These are phyloP conservation scores for Stichopus chloronotus DNA, from an alignment of 35 echinoderm and acorn worm species.

Conservation along the genomic window DNA sequence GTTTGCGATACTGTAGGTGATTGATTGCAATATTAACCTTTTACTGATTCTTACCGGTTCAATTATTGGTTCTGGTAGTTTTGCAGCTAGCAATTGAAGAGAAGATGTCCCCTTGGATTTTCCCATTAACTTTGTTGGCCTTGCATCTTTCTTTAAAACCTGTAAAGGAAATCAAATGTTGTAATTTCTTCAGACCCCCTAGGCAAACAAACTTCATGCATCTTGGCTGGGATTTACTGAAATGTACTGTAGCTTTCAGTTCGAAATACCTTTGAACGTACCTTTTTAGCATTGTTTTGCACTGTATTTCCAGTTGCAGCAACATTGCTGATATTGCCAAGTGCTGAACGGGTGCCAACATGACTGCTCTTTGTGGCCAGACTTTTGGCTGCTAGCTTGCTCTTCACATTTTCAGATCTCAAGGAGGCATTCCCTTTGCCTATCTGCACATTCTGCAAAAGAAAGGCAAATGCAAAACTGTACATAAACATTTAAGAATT, in stretches of 20 bases:
- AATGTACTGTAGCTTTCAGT: not conserved
- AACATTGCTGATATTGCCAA: constrained; percentile 89
- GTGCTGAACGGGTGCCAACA: constrained; percentile 61
- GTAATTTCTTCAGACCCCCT: too few relatives aligned
- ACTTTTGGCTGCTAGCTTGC: constrained; percentile 45
- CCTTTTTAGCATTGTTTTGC: constrained; percentile 63
- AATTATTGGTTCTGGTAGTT: constrained; percentile 29
- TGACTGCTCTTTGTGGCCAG: constrained; percentile 19
- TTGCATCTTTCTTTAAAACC: constrained; percentile 75
- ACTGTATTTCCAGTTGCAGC: constrained; percentile 16
- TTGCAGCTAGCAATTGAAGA: constrained; percentile 56
- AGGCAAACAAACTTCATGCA: not conserved
- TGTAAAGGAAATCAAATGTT: constrained; percentile 29
- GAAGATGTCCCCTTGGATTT: constrained; percentile 88
- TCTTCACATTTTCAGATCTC: constrained; percentile 33
- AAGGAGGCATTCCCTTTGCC: not conserved
- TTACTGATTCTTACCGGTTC: not conserved
- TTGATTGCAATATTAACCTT: not conserved
- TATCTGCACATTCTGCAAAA: not conserved
- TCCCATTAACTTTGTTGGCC: constrained; percentile 53
- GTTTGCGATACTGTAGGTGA: too few relatives aligned
- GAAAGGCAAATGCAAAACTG: not conserved
- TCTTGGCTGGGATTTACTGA: too few relatives aligned
- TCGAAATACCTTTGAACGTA: constrained; percentile 33
- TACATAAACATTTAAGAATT: too few relatives aligned